Evolutionary conservation across 2,797 vertebrate species (phyloP), one percentile per base, ranked within the genome.

Genomic region (Rhodeus uyekii): DNA sequence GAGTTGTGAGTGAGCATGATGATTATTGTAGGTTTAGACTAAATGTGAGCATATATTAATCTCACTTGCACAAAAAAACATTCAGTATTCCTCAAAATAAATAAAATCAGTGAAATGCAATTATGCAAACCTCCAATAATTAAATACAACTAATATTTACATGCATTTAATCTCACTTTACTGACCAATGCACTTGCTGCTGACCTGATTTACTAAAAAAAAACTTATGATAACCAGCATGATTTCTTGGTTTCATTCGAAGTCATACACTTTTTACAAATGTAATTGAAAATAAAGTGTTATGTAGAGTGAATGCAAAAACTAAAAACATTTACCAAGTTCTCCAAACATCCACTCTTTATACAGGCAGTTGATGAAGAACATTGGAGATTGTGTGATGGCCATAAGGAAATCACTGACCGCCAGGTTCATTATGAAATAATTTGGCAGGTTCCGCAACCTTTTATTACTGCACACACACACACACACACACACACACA

Each of bases 351-450:
- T 91, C 98, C 97, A 99, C 65, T 90, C 94, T 84, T 95, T 98
- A 89, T 96, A 94, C 86, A 99, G 92, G 86, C 95, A 96, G 91
- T 95, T 96, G 90, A 95, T 91, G 87, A 99, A 99, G 93, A 99
- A 97, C 83, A 97, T 89, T 2, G 96, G 97, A 3, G 96, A 94
- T 90, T 99, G 97, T 0, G 96, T 98, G 89, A 96, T 87, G 64
- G 96, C 96, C 97, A 99, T 97, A 86, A 98, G 92, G 92, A 99
- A 96, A 88, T 98, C 97, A 53, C 95, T 97, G 85, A 97, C 69
- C 0, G 97, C 97, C 67, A 97, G 92, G 90, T 98, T 99, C 92
- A 97, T 92, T 53, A 98, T 96, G 89, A 98, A 92, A 92, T 94
- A 93, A 90, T 98, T 98, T 9, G 96, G 94, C 1, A 96, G 93